Evolutionary conservation across 2,113 vertebrate species (phyloP).

Genomic region (Myrmecobius fasciatus): DNA sequence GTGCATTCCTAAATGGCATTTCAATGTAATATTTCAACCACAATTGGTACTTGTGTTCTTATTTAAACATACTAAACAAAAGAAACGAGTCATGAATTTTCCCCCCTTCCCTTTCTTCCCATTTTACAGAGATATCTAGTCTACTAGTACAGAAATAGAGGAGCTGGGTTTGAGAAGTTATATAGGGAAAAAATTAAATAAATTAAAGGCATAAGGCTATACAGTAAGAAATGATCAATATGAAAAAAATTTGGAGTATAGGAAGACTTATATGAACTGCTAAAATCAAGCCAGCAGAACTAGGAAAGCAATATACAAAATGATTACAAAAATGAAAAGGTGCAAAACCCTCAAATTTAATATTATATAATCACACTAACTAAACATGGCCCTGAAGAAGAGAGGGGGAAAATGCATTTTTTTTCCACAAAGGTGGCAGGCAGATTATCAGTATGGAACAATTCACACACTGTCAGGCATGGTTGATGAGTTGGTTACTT

Average conservation of each 20-base stretch:
- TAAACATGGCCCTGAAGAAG: neutral
- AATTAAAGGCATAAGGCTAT: neutral
- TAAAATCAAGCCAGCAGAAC: neutral
- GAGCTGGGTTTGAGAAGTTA: slow-evolving; percentile 21
- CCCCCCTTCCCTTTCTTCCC: neutral
- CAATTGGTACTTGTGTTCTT: neutral
- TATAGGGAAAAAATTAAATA: neutral
- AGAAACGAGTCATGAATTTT: slow-evolving; percentile 17
- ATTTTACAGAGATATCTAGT: neutral
- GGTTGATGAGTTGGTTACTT: neutral
- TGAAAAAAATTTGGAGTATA: neutral
- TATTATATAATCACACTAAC: neutral
- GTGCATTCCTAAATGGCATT: neutral
- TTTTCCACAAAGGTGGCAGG: neutral
- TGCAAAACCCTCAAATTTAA: neutral
- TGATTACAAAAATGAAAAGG: neutral
- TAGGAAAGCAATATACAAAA: neutral
- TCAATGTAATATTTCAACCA: neutral
- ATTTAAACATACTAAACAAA: slow-evolving; percentile 29
- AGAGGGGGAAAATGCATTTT: neutral
- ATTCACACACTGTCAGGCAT: neutral
- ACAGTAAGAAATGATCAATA: neutral
- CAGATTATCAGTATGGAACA: neutral
- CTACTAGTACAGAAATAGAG: slow-evolving; percentile 14
- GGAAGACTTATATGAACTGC: neutral